These are phyloP conservation scores for Lymantria monacha DNA, from an alignment of 2,888 invertebrate genomes.

Conservation along the genomic window DNA sequence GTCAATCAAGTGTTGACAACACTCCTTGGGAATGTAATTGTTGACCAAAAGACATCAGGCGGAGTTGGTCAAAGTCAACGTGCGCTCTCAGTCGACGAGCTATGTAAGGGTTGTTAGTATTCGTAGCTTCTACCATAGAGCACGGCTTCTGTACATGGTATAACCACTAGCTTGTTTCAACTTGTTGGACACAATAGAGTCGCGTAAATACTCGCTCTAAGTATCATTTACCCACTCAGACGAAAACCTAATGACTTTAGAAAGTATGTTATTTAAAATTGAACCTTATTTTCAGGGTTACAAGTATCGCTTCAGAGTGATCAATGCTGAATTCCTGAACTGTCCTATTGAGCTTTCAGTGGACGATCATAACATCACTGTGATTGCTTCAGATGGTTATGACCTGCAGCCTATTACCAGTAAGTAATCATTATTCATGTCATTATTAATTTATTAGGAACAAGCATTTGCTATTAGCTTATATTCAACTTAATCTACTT, in stretches of 20 bases:
- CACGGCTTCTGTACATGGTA: too few relatives aligned
- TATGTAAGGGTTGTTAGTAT: too few relatives aligned
- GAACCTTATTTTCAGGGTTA: slow-evolving; percentile 79
- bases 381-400: slow-evolving; percentile 91
- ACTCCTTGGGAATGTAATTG: too few relatives aligned
- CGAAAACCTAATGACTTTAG: not conserved
- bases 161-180: too few relatives aligned
- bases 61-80: too few relatives aligned
- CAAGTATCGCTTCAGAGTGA: slow-evolving; percentile 89
- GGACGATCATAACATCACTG: slow-evolving; percentile 90
- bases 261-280: slow-evolving; percentile 4
- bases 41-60: too few relatives aligned
- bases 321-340: slow-evolving; percentile 93
- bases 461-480: not conserved
- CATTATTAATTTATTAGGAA: not conserved
- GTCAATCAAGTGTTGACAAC: too few relatives aligned
- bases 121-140: too few relatives aligned
- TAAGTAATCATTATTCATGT: slow-evolving; percentile 51
- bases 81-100: too few relatives aligned
- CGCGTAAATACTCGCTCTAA: not conserved
- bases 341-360: slow-evolving; percentile 92
- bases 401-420: slow-evolving; percentile 89
- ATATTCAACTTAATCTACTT: too few relatives aligned
- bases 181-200: not conserved
- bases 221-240: slow-evolving; percentile 4